Base-by-base conservation (phyloP, 2,113 vertebrate species). In the Sphaerodactylus townsendi region DNA sequence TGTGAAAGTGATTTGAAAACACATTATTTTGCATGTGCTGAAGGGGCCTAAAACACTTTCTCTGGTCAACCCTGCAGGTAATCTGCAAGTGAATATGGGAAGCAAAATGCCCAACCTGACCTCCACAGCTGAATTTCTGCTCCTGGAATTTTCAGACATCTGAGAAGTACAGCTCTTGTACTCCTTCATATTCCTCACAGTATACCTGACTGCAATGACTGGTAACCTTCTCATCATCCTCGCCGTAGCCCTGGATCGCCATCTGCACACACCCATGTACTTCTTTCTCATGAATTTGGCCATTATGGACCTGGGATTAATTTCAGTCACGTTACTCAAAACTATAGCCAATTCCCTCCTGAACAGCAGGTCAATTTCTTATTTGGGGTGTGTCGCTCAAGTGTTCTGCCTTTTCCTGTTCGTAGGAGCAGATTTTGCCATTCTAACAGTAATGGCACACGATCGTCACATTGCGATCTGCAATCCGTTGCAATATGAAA, bases 211-310 rank as follows among this genome's bases (percentile, higher is more conserved):
- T n/a, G 53, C 74, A 6, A 30, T 76, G 33, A 35, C 11, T 8
- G 82, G 73, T 4, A 84, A 84, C 17, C 48, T 84, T 68, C 64
- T 84, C 48, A 77, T 77, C 44, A 69, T 84, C 17, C 33, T 35
- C 14, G 64, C 46, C 1, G 48, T 84, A n/a, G 3, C 21, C 10
- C 13, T 69, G 4, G 50, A 84, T 19, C 35, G 30, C 10, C 73
- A 48, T 17, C 64, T 84, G 28, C 82, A 84, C 19, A 77, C 74
- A n/a, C 73, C 82, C 48, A 84, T 84, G 82, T 77, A 84, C 19
- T 77, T 84, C 30, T 84, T 84, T 11, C n/a, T 84, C 35, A 41
- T 77, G 35, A 84, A 84, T 19, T 37, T 84, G n/a, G 74, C 82
- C 10, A 41, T 48, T 11, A 2, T 68, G 44, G 82, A 84, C 7